A percentile compares a stretch with the other conserved stretches of the same genome.
These are phyloP conservation scores for Bucorvus abyssinicus DNA, from an alignment of 2,797 vertebrate genomes.

Conservation along the genomic window DNA sequence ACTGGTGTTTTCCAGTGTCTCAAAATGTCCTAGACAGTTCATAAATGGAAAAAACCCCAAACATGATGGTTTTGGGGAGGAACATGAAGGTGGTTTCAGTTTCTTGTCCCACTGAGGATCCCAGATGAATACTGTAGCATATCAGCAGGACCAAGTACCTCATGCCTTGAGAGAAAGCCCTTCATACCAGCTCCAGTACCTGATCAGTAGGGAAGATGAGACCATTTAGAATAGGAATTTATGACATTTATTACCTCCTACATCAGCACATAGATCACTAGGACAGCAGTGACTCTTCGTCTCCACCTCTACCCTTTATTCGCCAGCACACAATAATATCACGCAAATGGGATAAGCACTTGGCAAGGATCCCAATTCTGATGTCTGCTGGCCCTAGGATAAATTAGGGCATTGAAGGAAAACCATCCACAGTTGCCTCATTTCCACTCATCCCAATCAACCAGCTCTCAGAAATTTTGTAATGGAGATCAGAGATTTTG, in stretches of 20 bases:
- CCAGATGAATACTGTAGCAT: conserved; percentile 58
- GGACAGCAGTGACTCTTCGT: not conserved
- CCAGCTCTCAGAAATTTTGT: not conserved
- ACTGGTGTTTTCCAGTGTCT: conserved; percentile 60
- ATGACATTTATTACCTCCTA: not conserved
- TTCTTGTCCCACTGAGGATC: conserved; percentile 67
- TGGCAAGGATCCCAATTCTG: conserved; percentile 6
- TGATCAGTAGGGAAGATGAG: conserved; percentile 55
- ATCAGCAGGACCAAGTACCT: conserved; percentile 61
- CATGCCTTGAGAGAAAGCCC: conserved; percentile 61
- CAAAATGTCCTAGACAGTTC: conserved; percentile 58
- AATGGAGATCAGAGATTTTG: not conserved
- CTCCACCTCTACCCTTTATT: conserved; percentile 5
- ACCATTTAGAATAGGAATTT: conserved; percentile 5
- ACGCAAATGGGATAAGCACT: not conserved
- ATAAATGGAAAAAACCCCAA: conserved; percentile 49
- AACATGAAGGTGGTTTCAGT: conserved; percentile 51
- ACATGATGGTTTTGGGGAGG: conserved; percentile 51
- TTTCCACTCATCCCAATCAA: not conserved
- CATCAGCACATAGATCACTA: conserved; percentile 8
- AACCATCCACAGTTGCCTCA: not conserved
- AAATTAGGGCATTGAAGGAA: not conserved
- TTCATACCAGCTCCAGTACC: conserved; percentile 97
- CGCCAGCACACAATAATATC: not conserved
- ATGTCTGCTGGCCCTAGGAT: not conserved